These are phyloP conservation scores for Heliothis peltigera DNA, from an alignment of 2,888 invertebrate genomes.

Conservation along the genomic window DNA sequence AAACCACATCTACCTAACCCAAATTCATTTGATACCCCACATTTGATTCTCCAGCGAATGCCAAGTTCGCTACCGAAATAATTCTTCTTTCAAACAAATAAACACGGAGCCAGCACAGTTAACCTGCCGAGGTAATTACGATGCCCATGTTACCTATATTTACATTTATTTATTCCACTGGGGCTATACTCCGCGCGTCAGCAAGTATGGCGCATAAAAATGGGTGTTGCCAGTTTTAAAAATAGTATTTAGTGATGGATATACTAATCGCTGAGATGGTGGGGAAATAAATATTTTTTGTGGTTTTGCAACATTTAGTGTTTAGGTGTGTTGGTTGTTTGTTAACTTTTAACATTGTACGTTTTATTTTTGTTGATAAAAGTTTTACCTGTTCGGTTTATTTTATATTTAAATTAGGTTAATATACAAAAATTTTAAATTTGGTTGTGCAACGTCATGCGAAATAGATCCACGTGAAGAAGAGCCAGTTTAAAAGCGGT, in stretches of 20 bases:
- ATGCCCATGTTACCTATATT: constrained; percentile 66
- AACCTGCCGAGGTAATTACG: constrained; percentile 66
- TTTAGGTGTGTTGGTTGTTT: constrained; percentile 40
- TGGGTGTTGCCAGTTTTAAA: constrained; percentile 67
- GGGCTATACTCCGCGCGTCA: constrained; percentile 63
- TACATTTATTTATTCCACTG: constrained; percentile 73
- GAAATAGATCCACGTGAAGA: constrained; percentile 16
- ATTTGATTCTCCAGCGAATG: constrained; percentile 55
- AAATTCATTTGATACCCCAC: constrained; percentile 39
- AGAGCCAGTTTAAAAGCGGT: constrained; percentile 30
- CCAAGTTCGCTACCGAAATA: constrained; percentile 68
- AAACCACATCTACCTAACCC: constrained; percentile 30
- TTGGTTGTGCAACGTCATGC: constrained; percentile 24
- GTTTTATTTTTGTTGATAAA: constrained; percentile 45
- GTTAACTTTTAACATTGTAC: constrained; percentile 45
- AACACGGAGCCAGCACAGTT: constrained; percentile 43
- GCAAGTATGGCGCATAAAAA: constrained; percentile 62
- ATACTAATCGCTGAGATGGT: constrained; percentile 56
- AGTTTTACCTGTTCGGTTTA: constrained; percentile 15
- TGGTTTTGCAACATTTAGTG: constrained; percentile 49
- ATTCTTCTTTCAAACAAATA: constrained; percentile 65
- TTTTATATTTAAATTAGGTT: constrained; percentile 12
- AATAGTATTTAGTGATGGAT: constrained; percentile 63
- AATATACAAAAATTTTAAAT: neutral
- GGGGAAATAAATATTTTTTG: constrained; percentile 54